A percentile compares a stretch with the other conserved stretches of the same genome.
Evolutionary conservation across 2,113 vertebrate genomes (phyloP).

Genomic region (Siniperca knerii): DNA sequence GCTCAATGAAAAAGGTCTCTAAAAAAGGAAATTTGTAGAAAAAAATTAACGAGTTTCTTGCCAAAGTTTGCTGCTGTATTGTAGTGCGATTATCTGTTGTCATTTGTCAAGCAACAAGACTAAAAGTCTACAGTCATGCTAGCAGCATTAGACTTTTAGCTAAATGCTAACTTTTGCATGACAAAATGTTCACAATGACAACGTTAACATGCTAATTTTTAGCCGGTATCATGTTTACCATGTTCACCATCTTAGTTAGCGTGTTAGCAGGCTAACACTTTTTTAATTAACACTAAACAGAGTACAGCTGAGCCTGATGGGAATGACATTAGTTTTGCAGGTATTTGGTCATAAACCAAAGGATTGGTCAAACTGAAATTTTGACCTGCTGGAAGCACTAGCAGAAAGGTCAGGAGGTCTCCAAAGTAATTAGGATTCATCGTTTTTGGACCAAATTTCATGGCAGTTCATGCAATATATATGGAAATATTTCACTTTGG

Average conservation of each 20-base stretch:
- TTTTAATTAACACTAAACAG: not conserved
- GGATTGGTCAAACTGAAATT: not conserved
- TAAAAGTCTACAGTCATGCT: not conserved
- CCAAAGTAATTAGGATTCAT: not conserved
- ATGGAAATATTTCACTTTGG: constrained; percentile 14
- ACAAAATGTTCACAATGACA: not conserved
- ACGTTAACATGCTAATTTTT: not conserved
- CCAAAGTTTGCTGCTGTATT: no score
- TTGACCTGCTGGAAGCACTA: not conserved
- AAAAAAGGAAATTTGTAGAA: not conserved
- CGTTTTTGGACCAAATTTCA: not conserved
- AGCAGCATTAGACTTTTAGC: not conserved
- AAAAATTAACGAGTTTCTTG: not conserved
- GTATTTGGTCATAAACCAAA: not conserved
- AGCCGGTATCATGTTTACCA: not conserved
- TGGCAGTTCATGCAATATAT: constrained; percentile 23
- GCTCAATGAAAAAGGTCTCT: no score
- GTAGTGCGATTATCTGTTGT: not conserved
- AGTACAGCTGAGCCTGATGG: not conserved
- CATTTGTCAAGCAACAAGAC: not conserved
- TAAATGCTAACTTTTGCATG: not conserved
- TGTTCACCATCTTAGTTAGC: not conserved
- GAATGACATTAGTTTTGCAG: not conserved
- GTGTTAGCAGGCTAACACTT: no score
- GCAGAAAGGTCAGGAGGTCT: not conserved